Evolutionary conservation across 2,113 vertebrate genomes (phyloP).

Genomic region (Acanthisitta chloris): DNA sequence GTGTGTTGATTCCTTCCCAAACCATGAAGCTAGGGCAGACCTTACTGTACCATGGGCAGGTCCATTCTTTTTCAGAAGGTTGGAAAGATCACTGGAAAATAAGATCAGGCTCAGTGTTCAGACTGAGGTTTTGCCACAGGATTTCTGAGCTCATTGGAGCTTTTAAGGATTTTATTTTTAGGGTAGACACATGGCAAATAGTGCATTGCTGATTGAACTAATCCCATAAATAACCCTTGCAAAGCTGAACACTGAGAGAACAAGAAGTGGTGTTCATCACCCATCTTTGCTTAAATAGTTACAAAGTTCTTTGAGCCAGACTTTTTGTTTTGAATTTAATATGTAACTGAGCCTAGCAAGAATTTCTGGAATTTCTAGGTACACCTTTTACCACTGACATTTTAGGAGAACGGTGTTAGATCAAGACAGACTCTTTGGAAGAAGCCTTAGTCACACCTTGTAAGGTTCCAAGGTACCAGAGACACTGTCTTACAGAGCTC

Average conservation of each 20-base stretch:
- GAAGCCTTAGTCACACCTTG: not conserved
- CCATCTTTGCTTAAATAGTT: not conserved
- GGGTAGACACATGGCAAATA: not conserved
- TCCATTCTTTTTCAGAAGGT: not conserved
- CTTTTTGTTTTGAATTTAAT: not conserved
- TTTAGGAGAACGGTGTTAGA: not conserved
- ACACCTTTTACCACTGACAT: not conserved
- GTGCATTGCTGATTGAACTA: not conserved
- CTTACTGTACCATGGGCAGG: not conserved
- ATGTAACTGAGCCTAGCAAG: not conserved
- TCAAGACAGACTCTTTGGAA: not conserved
- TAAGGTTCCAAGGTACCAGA: not conserved
- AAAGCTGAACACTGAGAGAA: not conserved
- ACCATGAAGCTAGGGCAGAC: not conserved
- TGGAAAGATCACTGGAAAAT: not conserved
- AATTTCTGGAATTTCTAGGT: not conserved
- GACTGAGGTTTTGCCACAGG: not conserved
- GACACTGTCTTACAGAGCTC: not conserved
- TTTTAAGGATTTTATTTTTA: not conserved
- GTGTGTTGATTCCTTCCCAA: constrained; percentile 5
- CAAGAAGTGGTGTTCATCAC: not conserved
- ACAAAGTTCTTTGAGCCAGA: not conserved
- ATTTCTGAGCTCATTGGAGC: not conserved
- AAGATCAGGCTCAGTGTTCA: not conserved
- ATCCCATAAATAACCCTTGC: not conserved